Conservation (phyloP, 2,113 vertebrate genomes). For the Sturnira hondurensis region DNA sequence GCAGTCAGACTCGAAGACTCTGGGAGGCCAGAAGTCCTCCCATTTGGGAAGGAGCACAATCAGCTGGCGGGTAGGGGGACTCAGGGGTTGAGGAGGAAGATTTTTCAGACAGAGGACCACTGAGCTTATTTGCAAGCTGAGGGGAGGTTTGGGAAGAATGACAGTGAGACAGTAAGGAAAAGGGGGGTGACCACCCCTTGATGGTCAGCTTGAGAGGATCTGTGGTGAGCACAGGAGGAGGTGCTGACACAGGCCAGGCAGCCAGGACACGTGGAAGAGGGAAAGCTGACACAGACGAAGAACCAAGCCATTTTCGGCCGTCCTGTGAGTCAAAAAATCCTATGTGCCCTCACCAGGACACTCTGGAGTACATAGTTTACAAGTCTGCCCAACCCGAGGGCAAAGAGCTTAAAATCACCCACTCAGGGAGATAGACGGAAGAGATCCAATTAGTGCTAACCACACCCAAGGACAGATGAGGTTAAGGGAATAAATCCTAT, state of each 20-base stretch:
- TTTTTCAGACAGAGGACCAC: not conserved
- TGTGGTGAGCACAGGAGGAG: not conserved
- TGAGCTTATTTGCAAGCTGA: not conserved
- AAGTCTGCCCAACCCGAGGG: no score
- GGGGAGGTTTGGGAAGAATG: not conserved
- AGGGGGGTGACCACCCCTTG: not conserved
- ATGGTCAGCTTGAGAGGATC: not conserved
- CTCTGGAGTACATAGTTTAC: no score
- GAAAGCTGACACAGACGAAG: no score
- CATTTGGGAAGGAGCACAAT: not conserved
- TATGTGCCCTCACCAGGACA: no score
- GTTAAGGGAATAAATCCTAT: no score
- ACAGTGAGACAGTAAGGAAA: not conserved
- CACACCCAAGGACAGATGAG: no score
- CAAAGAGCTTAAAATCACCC: no score
- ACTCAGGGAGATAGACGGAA: no score
- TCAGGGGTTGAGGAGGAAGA: not conserved
- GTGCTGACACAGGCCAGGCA: not conserved
- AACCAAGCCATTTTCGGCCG: no score
- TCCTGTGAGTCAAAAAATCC: no score
- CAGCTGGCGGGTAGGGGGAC: fast-evolving
- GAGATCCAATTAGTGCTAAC: no score
- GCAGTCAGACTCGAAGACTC: not conserved
- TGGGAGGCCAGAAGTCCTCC: not conserved
- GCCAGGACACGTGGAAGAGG: no score